phyloP scores from a whole-genome alignment of 2,797 vertebrate genomes.

The Sebastes trivittatus region DNA sequence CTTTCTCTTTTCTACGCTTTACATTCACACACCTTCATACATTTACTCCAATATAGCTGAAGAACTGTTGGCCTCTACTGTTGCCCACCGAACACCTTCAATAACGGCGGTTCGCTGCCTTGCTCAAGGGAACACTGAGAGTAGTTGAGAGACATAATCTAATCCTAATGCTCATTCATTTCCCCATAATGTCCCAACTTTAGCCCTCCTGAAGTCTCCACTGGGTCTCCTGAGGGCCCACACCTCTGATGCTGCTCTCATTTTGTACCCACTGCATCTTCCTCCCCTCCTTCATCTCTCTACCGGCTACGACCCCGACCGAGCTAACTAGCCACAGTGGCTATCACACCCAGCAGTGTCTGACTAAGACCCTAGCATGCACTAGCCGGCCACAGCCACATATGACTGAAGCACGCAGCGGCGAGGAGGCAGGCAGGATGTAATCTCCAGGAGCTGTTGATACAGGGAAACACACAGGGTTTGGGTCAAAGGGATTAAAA shows the following conservation, averaged over 20 bases:
- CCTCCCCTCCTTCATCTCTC: constrained; percentile 2
- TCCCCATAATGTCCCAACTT: neutral
- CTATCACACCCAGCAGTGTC: constrained; percentile 70
- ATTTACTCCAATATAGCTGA: neutral
- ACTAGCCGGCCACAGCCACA: constrained; percentile 50
- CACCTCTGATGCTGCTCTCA: constrained; percentile 6
- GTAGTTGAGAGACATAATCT: neutral
- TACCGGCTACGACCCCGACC: constrained; percentile 23
- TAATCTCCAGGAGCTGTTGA: constrained; percentile 85
- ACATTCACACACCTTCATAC: neutral
- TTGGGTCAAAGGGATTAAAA: constrained; percentile 87
- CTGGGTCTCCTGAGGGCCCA: neutral
- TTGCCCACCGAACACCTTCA: neutral
- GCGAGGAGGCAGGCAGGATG: constrained; percentile 75
- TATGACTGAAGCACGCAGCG: constrained; percentile 68
- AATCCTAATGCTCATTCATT: neutral
- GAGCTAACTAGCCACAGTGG: constrained; percentile 64
- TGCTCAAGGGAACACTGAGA: neutral
- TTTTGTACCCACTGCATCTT: neutral
- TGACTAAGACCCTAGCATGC: constrained; percentile 69
- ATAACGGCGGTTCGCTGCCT: neutral
- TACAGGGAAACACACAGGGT: constrained; percentile 83
- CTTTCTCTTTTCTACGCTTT: neutral
- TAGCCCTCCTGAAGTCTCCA: neutral
- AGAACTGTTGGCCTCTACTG: neutral